A percentile compares a stretch with the other conserved stretches of the same genome.
These are phyloP conservation scores for Carcina quercana DNA, from an alignment of 2,888 invertebrate species.

Conservation along the genomic window DNA sequence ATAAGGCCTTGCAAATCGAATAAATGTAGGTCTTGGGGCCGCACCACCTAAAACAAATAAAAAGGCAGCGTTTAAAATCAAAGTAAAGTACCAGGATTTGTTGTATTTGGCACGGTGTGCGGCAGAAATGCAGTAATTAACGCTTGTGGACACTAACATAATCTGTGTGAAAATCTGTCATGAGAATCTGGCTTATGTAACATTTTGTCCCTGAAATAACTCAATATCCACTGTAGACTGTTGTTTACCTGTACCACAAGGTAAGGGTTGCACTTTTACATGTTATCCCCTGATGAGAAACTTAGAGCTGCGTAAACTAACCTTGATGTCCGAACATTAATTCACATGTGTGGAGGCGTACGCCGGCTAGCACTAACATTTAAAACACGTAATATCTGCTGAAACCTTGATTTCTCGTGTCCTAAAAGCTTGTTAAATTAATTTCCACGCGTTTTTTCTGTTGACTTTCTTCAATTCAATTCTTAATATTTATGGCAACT, in stretches of 20 bases:
- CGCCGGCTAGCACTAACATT: constrained; percentile 22
- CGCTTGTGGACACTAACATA: constrained; percentile 39
- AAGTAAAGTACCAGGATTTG: constrained; percentile 63
- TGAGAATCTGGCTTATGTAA: constrained; percentile 66
- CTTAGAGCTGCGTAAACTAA: constrained; percentile 25
- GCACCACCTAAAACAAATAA: constrained; percentile 34
- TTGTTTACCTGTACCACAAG: constrained; percentile 54
- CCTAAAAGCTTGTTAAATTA: too few relatives aligned
- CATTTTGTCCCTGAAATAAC: constrained; percentile 55
- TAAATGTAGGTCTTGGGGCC: constrained; percentile 65
- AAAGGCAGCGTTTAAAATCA: constrained; percentile 47
- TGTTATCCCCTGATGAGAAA: not conserved
- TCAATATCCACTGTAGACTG: constrained; percentile 39
- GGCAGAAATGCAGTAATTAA: constrained; percentile 49
- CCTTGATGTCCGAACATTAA: constrained; percentile 34
- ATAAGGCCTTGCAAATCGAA: constrained; percentile 32
- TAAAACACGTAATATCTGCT: too few relatives aligned
- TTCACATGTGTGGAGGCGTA: constrained; percentile 22
- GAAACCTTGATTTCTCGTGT: too few relatives aligned
- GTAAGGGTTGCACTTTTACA: constrained; percentile 41
- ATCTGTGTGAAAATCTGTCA: constrained; percentile 46
- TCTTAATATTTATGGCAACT: too few relatives aligned
- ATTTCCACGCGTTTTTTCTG: too few relatives aligned
- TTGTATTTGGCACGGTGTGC: constrained; percentile 34
- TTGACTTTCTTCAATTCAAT: too few relatives aligned